Base-by-base conservation (phyloP, 2,888 invertebrate genomes). In the Ceratothoa steindachneri region DNA sequence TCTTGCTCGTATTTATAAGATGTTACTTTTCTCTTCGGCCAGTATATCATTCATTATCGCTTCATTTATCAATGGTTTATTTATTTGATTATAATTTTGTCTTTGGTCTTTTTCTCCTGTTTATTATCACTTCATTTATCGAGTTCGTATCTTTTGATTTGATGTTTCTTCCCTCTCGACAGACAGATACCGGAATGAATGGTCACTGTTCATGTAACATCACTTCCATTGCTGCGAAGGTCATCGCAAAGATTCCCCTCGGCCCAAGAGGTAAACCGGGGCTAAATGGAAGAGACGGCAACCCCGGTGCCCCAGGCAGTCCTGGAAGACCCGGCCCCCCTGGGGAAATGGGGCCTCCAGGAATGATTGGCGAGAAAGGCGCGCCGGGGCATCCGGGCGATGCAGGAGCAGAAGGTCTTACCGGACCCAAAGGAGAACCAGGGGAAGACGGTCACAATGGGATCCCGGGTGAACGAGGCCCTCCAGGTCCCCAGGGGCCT, bases 301-400 rank as follows among this genome's bases (percentile, higher is more conserved):
- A 80, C 7, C 80, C 81, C 1, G 82, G 82, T 7, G 75, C 80
- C 5, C 69, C 81, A n/a, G 82, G 82, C 53, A 74, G 73, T 9
- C 71, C 83, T 12, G 85, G 85, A 67, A 83, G 83, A 4, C 82
- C 83, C 30, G 85, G 85, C 60, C 83, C 82, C 29, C 82, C 82
- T 12, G 84, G 84, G 70, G 82, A 82, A 68, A 83, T 83, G 66
- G 81, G 82, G 22, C 82, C 79, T 28, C 0, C 3, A 71, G 77
- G 69, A n/a, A 66, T 51, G 5, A 68, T 73, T 30, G 77, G 77
- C 15, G 77, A 75, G 28, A 68, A 28, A 4, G 77, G 77, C 0
- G 73, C 72, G 0, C 9, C 69, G 15, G 77, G 77, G 0, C 24
- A 52, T 15, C 60, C 55, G 15, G 78, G 78, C 12, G 65, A 73